A percentile compares a stretch with the other conserved stretches of the same genome.
These are phyloP conservation scores for Xestia rhomboidea DNA, from an alignment of 2,888 invertebrate species.

Conservation along the genomic window DNA sequence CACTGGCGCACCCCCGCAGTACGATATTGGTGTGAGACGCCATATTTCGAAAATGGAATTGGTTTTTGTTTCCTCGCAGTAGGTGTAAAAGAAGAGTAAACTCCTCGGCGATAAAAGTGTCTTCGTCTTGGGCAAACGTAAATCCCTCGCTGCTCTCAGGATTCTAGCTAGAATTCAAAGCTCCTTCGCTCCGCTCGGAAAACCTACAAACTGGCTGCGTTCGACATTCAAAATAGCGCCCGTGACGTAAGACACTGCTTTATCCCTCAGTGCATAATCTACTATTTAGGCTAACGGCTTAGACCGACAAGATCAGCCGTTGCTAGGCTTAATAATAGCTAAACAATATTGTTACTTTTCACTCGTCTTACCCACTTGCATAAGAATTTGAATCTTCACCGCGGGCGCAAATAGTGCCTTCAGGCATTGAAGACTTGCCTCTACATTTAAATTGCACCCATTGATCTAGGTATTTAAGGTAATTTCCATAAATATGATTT, in stretches of 20 bases:
- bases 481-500: background rate
- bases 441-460: constrained; percentile 21
- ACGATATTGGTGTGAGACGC: no score
- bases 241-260: no score
- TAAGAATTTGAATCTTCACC: background rate
- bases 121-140: background rate
- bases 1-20: no score
- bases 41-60: no score
- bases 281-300: background rate
- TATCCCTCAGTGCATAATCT: no score
- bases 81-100: no score
- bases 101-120: no score
- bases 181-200: no score
- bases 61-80: no score
- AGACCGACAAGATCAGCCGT: background rate
- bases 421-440: background rate
- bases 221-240: no score
- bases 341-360: background rate
- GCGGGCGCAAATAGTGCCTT: constrained; percentile 43
- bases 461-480: constrained; percentile 49
- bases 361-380: constrained; percentile 9
- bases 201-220: no score
- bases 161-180: background rate
- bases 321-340: background rate
- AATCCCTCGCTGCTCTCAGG: background rate